Conservation (phyloP, 1,140 invertebrate genomes). For the Ceratosolen fusciceps region DNA sequence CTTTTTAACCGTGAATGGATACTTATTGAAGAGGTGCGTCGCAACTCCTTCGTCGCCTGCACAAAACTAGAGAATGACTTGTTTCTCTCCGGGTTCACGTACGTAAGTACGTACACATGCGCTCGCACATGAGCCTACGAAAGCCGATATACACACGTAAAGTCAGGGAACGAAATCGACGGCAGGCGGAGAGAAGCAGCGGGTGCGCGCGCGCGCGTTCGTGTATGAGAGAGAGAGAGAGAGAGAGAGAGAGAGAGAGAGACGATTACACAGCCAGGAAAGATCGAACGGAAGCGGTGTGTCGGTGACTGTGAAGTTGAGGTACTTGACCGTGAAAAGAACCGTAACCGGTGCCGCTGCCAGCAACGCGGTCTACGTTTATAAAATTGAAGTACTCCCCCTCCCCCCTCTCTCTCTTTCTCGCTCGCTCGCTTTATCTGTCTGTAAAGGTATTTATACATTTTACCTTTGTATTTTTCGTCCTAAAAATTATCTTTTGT, state of each 20-base stretch:
- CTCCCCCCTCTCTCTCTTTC: constrained; percentile 6
- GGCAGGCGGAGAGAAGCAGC: neutral
- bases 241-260: neutral
- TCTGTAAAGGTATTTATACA: neutral
- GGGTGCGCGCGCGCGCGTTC: neutral
- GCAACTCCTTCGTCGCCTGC: too few species aligned
- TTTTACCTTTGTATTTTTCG: too few species aligned
- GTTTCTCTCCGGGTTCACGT: too few species aligned
- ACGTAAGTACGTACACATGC: too few species aligned
- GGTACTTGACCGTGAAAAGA: constrained; percentile 72
- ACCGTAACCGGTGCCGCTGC: constrained; percentile 60
- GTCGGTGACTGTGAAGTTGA: constrained; percentile 44
- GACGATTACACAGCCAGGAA: constrained; percentile 58
- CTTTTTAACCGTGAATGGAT: neutral
- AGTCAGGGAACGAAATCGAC: too few species aligned
- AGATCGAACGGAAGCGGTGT: constrained; percentile 68
- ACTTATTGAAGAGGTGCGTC: neutral
- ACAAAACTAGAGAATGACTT: too few species aligned
- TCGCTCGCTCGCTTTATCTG: neutral
- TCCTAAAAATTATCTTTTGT: too few species aligned
- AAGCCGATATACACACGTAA: neutral
- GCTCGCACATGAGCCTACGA: neutral
- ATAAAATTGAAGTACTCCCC: neutral
- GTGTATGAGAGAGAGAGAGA: neutral
- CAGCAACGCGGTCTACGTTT: constrained; percentile 40